Conservation (phyloP, 2,113 vertebrate genomes). For the Nothocercus julius region DNA sequence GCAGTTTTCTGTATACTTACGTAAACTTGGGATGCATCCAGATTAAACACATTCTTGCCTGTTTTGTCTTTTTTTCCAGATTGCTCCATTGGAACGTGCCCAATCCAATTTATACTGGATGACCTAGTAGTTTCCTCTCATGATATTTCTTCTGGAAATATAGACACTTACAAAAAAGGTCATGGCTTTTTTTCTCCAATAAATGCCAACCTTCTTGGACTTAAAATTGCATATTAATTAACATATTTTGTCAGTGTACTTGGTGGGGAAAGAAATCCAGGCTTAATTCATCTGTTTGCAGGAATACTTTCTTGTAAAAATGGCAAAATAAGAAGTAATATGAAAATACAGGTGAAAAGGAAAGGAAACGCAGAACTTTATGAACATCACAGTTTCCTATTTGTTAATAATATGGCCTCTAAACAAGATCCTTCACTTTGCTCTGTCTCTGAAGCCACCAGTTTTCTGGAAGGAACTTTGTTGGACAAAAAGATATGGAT, state of each 20-base stretch:
- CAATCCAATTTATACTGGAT: slow-evolving; percentile 1
- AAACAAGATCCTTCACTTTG: not conserved
- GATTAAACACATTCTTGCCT: slow-evolving; percentile 24
- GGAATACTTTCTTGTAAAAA: not conserved
- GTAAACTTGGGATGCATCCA: slow-evolving; percentile 22
- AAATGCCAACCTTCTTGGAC: not conserved
- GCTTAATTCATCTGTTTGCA: not conserved
- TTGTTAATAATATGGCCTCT: not conserved
- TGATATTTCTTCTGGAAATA: slow-evolving; percentile 8
- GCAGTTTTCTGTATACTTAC: slow-evolving; percentile 16
- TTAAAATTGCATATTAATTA: not conserved
- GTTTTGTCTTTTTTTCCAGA: not conserved
- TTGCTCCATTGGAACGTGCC: not conserved
- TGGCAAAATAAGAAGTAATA: not conserved
- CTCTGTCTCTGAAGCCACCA: not conserved
- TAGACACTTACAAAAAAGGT: not conserved
- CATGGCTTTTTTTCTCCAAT: not conserved
- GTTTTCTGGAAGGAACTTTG: not conserved
- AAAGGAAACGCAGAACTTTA: not conserved
- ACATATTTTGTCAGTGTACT: not conserved
- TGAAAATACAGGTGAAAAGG: not conserved
- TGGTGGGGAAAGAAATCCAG: not conserved
- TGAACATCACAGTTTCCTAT: not conserved
- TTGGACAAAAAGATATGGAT: not conserved
- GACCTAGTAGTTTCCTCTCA: slow-evolving; percentile 1